Evolutionary conservation across 2,797 vertebrate genomes (phyloP), one percentile per base, ranked within the genome.

Genomic region (Tokudaia tokunoshimensis): DNA sequence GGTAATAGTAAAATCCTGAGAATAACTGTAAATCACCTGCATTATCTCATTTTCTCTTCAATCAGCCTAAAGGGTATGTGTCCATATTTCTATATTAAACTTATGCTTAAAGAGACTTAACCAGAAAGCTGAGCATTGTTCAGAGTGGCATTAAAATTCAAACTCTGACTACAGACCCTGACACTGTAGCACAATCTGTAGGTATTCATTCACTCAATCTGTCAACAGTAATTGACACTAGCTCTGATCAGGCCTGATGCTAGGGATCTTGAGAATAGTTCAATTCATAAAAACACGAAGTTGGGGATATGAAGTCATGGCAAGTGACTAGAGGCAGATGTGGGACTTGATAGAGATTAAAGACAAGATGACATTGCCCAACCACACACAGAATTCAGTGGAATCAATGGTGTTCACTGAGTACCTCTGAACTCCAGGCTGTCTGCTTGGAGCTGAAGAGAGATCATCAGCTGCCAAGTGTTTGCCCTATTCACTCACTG

Each of bases 21-120:
- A 50, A 84, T 55, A 89, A 61, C 19, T 95, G 37, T 52, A 55
- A 3, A 78, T 94, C 41, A 92, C 13, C 86, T 82, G 3, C 9
- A 55, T 91, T 72, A 95, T 81, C 61, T 88, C 63, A 81, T 61
- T 89, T 70, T 81, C 34, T 75, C 47, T 94, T 95, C 20, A 84
- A n/a, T 4, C 79, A 86, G 76, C 41, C 13, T 15, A 76, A 9
- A 59, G 31, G 1, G 1, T 82, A 24, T 50, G 29, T 52, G 37
- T 24, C 31, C 4, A 44, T 80, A 83, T 20, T 14, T 94, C 20
- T 0, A 1, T 70, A 87, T 22, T 76, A 57, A 94, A 26, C 50
- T 34, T 63, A 92, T n/a, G 24, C 37, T 92, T 93, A 78, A 26
- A 52, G 61, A 59, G 11, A 74, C 65, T 93, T 90, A 19, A 10